These are phyloP conservation scores for Ashinkailepas kermadecensis DNA, from an alignment of 2,888 invertebrate genomes.

Conservation along the genomic window DNA sequence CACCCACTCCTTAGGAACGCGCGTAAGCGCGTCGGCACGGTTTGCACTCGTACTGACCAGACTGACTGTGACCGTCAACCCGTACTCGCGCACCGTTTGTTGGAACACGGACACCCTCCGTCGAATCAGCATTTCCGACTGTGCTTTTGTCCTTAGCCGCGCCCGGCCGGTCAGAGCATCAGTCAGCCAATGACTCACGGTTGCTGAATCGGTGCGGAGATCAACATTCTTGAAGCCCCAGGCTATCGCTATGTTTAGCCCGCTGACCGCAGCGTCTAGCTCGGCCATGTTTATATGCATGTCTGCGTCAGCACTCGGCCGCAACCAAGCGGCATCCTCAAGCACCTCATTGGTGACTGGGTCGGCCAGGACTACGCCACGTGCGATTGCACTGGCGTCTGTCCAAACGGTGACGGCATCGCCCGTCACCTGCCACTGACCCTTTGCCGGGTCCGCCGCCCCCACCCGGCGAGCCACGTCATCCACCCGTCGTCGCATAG, in stretches of 20 bases:
- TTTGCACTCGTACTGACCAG: not conserved
- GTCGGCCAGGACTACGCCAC: not conserved
- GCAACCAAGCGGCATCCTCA: conserved; percentile 12
- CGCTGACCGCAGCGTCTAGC: conserved; percentile 18
- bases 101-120: not conserved
- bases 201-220: not conserved
- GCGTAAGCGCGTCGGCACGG: conserved; percentile 20
- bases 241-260: too few relatives aligned
- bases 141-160: not conserved
- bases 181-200: not conserved
- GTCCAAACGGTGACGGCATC: not conserved
- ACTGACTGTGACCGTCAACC: not conserved
- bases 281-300: conserved; percentile 20
- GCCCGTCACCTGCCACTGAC: not conserved
- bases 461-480: conserved; percentile 18
- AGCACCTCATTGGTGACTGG: not conserved
- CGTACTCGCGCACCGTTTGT: not conserved
- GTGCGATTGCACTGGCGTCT: not conserved
- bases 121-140: not conserved
- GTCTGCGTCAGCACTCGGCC: not conserved
- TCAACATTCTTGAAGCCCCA: conserved; percentile 12
- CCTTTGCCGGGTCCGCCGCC: conserved; percentile 8
- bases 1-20: too few relatives aligned
- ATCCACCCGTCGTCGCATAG: not conserved
- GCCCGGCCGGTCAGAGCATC: not conserved